Base-by-base conservation (phyloP, 2,888 invertebrate species). In the Torymus tubicola region DNA sequence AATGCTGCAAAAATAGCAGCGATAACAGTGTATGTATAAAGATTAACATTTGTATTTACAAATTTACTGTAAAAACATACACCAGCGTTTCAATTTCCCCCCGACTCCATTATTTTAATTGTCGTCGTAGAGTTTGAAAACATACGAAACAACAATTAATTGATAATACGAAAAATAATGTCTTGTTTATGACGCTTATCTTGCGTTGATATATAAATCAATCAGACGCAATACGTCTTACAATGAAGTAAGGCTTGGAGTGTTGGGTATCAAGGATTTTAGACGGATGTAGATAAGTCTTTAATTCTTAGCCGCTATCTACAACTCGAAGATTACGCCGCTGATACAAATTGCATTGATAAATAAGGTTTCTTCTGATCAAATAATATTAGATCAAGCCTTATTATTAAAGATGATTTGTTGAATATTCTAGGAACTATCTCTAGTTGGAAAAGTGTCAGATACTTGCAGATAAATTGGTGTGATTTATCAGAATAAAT, bases 101-200 rank as follows among this genome's bases (percentile, higher is more conserved):
- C 4, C 31, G 31, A 31, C 31, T 31, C 31, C 31, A 31, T 64
- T 64, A 64, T 24, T 57, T 64, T 63, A 72, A 72, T 73, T 50
- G 42, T 10, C 18, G 52, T 67, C 12, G 18, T 52, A 21, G 31
- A 12, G 42, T 14, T 18, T 52, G n/a, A 2, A 52, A 14, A 31
- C 24, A 63, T n/a, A 72, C 53, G 52, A 61, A 72, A 72, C 61
- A 60, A 24, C 31, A n/a, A 31, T 4, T 16, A 57, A 65, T 65
- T 50, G 65, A 65, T 21, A 67, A 65, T 58, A 10, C 55, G 65
- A 74, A 67, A 65, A 67, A 74, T 74, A 65, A 18, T 42, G 18
- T 58, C 65, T 74, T 74, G 74, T 67, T 74, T 74, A 74, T 67
- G 65, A 12, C 42, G n/a, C 14, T 74, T 74, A 74, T 74, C 65